Percentiles rank a stretch among this genome's conserved stretches.
phyloP scores from a whole-genome alignment of 2,113 vertebrate species.

The Tetraodon nigroviridis region DNA sequence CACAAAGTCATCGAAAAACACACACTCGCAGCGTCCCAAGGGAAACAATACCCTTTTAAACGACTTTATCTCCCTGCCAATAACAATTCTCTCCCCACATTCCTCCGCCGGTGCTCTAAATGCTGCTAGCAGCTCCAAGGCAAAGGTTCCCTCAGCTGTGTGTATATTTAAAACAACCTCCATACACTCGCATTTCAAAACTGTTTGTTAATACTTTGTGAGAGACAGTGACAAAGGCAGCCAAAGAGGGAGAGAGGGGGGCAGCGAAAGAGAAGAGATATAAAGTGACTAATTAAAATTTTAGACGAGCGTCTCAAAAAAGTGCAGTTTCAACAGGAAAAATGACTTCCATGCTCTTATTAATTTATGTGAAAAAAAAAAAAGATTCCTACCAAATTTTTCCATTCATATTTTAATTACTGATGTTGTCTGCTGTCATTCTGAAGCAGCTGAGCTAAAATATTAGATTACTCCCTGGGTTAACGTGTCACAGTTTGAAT shows the following conservation, averaged over 20 bases:
- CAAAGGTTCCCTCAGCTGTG: neutral
- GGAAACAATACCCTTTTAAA: slow-evolving; percentile 31
- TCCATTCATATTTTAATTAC: too few species aligned
- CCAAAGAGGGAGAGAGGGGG: neutral
- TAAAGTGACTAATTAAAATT: slow-evolving; percentile 24
- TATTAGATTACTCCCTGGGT: too few species aligned
- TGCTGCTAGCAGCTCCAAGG: slow-evolving; percentile 20
- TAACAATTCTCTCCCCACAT: slow-evolving; percentile 25
- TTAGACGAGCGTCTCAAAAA: slow-evolving; percentile 6
- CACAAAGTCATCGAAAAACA: slow-evolving; percentile 24
- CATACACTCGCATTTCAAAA: slow-evolving; percentile 10
- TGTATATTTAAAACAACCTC: slow-evolving; percentile 6
- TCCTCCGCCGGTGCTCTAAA: slow-evolving; percentile 26
- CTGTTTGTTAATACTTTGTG: slow-evolving; percentile 37
- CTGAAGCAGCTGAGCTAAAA: too few species aligned
- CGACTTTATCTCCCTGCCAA: slow-evolving; percentile 29
- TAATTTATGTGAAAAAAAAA: too few species aligned
- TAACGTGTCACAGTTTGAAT: too few species aligned
- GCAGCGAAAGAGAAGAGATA: neutral
- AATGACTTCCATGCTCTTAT: too few species aligned
- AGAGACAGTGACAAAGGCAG: slow-evolving; percentile 10
- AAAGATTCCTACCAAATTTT: too few species aligned
- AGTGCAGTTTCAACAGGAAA: neutral
- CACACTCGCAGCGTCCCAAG: slow-evolving; percentile 14
- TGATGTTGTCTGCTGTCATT: too few species aligned